Base-by-base conservation (phyloP, 2,113 vertebrate species). In the Opisthocomus hoazin region DNA sequence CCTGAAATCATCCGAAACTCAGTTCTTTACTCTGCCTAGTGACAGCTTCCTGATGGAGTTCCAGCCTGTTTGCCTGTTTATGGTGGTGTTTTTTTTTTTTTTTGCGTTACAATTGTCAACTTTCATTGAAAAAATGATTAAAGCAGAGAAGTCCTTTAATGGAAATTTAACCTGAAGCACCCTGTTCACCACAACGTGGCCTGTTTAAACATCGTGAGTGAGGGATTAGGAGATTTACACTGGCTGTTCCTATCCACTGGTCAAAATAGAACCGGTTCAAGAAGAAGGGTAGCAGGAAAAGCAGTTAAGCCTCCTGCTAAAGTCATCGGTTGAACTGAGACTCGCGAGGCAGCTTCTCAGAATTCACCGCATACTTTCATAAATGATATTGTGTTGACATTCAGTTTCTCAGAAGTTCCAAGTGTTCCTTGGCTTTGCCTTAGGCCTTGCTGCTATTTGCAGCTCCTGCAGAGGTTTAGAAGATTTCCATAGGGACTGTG, bases 251-350 rank as follows among this genome's bases (percentile, higher is more conserved):
- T 92, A 91, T 94, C 76, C 65, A 54, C n/a, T 74, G 77, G 75
- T 85, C 81, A 76, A 89, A 94, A 70, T 57, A 95, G 87, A 89
- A 80, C 9, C 3, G 7, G 46, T 81, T 95, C 50, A 87, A 80
- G 82, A 60, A 77, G 64, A 76, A 51, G 36, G 30, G 37, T 56
- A 79, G 84, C 89, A 95, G 96, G 89, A 94, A 96, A 96, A 95
- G 66, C 79, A 86, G 77, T 96, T 94, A 95, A 89, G 66, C 61
- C 89, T 85, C 87, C 94, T 96, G 96, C 46, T 95, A 91, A 96
- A 95, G 91, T 94, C 81, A 37, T 96, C 65, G 94, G 27, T 53
- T 87, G 77, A 75, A 80, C 39, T 36, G 87, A 76, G 81, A 73
- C 78, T 82, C 77, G 77, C 0, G 1, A 87, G 54, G 50, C 91